These are phyloP conservation scores for Diogma glabrata DNA, from an alignment of 2,888 invertebrate genomes.

Conservation along the genomic window DNA sequence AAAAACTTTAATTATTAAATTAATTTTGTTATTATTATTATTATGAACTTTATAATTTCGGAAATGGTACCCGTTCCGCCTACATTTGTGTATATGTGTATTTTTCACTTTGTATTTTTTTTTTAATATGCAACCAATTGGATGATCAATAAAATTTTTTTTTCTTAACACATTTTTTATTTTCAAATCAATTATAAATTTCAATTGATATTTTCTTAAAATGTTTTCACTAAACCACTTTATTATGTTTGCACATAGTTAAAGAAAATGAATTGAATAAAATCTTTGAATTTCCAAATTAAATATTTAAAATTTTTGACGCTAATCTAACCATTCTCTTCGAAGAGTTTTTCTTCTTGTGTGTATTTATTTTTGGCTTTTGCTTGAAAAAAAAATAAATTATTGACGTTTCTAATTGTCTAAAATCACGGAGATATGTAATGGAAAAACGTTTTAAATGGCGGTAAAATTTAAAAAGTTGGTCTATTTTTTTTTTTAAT, in stretches of 20 bases:
- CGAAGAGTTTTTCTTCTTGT: neutral
- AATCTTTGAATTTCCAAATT: too few species aligned
- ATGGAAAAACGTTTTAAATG: too few species aligned
- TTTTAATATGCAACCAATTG: neutral
- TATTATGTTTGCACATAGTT: too few species aligned
- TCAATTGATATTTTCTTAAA: neutral
- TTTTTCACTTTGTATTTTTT: neutral
- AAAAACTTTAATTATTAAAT: constrained; percentile 1
- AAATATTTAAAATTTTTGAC: too few species aligned
- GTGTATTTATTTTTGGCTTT: neutral
- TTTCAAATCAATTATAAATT: neutral
- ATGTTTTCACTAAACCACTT: neutral
- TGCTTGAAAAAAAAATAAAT: neutral
- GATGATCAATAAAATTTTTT: too few species aligned
- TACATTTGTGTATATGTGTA: constrained; percentile 4
- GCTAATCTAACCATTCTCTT: neutral
- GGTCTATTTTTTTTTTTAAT: too few species aligned
- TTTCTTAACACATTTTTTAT: neutral
- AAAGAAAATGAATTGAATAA: too few species aligned
- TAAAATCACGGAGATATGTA: neutral
- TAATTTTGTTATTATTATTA: neutral
- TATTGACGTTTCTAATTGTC: constrained; percentile 8
- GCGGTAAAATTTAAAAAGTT: too few species aligned
- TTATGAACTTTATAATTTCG: too few species aligned
- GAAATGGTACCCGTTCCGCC: constrained; percentile 3